Percentiles rank a stretch among this genome's conserved stretches.
phyloP scores from a whole-genome alignment of 1,140 invertebrate genomes.

The Drosophila oshimai region DNA sequence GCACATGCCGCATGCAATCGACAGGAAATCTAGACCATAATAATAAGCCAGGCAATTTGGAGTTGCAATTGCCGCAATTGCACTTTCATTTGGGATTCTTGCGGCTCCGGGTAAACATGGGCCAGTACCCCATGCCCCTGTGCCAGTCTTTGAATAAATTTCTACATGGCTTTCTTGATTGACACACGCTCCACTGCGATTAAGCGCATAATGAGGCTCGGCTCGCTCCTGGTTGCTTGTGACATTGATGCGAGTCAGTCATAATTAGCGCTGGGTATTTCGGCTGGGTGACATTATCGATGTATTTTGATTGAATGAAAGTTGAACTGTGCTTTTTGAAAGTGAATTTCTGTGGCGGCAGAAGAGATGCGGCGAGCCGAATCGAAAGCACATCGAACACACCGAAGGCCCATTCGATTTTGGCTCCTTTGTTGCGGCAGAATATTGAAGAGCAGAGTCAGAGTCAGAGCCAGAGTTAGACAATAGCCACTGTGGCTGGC shows the following conservation, averaged over 20 bases:
- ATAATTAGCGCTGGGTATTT: conserved; percentile 59
- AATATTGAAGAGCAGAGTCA: conserved; percentile 42
- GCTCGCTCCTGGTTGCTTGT: conserved; percentile 16
- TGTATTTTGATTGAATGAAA: conserved; percentile 60
- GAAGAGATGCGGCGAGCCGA: conserved; percentile 32
- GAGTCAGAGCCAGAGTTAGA: too few relatives aligned
- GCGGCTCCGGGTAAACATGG: not conserved
- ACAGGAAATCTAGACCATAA: conserved; percentile 43
- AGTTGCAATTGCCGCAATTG: conserved; percentile 25
- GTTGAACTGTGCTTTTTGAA: conserved; percentile 55
- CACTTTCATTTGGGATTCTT: conserved; percentile 45
- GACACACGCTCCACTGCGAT: conserved; percentile 39
- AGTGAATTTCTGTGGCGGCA: conserved; percentile 48
- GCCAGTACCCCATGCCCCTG: not conserved
- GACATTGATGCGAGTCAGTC: conserved; percentile 53
- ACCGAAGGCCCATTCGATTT: conserved; percentile 21
- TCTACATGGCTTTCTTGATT: conserved; percentile 35
- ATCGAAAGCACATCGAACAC: conserved; percentile 24
- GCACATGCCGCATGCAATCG: conserved; percentile 27
- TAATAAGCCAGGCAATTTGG: conserved; percentile 30
- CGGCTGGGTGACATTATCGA: conserved; percentile 55
- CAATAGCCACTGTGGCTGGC: conserved; percentile 26
- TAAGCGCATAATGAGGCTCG: conserved; percentile 28
- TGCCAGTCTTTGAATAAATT: conserved; percentile 39
- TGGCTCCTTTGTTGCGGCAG: conserved; percentile 8